Percentiles rank a stretch among this genome's conserved stretches.
phyloP scores from a whole-genome alignment of 2,797 vertebrate genomes.

The Galaxias olidus region DNA sequence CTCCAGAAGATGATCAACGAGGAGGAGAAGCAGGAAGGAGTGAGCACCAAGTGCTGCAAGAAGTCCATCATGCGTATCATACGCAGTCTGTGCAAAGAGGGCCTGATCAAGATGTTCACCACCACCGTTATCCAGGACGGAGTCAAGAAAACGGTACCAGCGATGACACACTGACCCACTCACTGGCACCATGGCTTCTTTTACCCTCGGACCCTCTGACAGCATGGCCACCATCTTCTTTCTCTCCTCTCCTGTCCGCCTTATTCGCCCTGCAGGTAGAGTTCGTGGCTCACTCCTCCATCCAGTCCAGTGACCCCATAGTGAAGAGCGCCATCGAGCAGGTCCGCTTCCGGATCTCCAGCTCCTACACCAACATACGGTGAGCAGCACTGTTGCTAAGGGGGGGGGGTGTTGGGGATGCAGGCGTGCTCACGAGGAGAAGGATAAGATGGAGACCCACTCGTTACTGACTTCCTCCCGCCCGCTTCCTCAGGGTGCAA shows the following conservation, averaged over 20 bases:
- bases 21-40: slow-evolving; percentile 87
- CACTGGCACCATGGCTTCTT: too few relatives aligned
- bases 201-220: background rate
- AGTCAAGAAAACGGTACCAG: slow-evolving; percentile 84
- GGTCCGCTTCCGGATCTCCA: slow-evolving; percentile 93
- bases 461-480: background rate
- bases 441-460: background rate
- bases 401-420: background rate
- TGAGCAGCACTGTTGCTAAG: slow-evolving; percentile 56
- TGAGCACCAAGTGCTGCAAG: slow-evolving; percentile 90
- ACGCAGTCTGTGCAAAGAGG: slow-evolving; percentile 82
- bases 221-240: background rate
- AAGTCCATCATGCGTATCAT: slow-evolving; percentile 90
- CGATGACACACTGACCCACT: background rate
- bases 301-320: slow-evolving; percentile 83
- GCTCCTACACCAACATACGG: slow-evolving; percentile 81
- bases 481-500: background rate
- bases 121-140: slow-evolving; percentile 90
- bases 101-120: slow-evolving; percentile 83
- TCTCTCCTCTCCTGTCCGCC: background rate
- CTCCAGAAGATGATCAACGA: slow-evolving; percentile 95
- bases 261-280: slow-evolving; percentile 79
- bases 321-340: slow-evolving; percentile 90
- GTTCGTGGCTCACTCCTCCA: slow-evolving; percentile 89
- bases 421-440: slow-evolving; percentile 28